A percentile compares a stretch with the other conserved stretches of the same genome.
phyloP scores from a whole-genome alignment of 2,797 vertebrate genomes.

The Sebastes trivittatus region DNA sequence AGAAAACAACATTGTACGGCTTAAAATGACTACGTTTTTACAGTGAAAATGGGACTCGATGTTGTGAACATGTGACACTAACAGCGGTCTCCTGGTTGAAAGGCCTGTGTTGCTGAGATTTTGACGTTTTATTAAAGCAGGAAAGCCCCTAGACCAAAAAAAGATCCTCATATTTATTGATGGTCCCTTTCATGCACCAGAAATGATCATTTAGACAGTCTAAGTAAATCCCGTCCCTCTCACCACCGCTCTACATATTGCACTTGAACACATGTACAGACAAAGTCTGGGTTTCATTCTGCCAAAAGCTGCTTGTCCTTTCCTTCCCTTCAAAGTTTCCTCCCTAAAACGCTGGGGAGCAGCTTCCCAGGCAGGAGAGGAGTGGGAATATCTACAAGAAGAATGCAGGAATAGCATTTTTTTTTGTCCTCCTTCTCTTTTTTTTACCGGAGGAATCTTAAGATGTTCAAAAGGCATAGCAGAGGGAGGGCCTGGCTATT shows the following conservation, averaged over 20 bases:
- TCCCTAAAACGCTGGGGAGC: conserved; percentile 34
- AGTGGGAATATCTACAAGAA: conserved; percentile 77
- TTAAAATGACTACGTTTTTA: too few relatives aligned
- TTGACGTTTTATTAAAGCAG: neutral
- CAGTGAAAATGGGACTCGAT: too few relatives aligned
- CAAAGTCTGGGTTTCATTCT: conserved; percentile 28
- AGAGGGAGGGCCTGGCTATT: conserved; percentile 77
- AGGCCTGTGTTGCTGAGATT: neutral
- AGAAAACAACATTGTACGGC: too few relatives aligned
- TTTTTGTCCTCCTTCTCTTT: conserved; percentile 36
- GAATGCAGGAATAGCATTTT: conserved; percentile 74
- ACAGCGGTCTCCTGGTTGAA: too few relatives aligned
- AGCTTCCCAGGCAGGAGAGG: conserved; percentile 45
- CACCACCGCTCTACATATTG: neutral
- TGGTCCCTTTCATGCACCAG: neutral
- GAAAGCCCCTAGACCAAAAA: neutral
- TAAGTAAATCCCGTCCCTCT: neutral
- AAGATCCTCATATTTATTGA: neutral
- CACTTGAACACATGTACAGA: conserved; percentile 27
- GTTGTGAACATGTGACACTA: too few relatives aligned
- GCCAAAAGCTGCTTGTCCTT: conserved; percentile 47
- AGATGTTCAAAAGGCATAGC: conserved; percentile 83
- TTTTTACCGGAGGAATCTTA: conserved; percentile 68
- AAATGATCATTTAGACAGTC: neutral
- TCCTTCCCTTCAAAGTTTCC: conserved; percentile 56